Percentiles rank a stretch among this genome's conserved stretches.
These are phyloP conservation scores for Leptopilina myrica DNA, from an alignment of 2,888 invertebrate genomes.

Conservation along the genomic window DNA sequence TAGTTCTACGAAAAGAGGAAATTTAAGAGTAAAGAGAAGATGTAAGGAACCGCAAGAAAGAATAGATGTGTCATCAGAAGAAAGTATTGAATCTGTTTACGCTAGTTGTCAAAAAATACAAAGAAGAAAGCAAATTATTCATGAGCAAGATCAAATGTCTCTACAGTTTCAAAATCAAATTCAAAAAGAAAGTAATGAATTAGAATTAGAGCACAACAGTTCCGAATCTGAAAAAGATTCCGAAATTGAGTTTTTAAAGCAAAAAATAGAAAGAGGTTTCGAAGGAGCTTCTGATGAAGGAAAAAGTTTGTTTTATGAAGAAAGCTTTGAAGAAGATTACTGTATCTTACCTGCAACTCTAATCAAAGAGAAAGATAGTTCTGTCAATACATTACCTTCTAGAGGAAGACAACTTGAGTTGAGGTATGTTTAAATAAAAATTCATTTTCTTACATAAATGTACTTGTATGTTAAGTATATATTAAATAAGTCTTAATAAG, in stretches of 20 bases:
- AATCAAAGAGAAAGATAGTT: conserved; percentile 89
- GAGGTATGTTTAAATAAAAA: conserved; percentile 59
- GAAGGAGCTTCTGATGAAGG: conserved; percentile 83
- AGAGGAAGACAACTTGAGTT: conserved; percentile 80
- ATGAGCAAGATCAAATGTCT: conserved; percentile 54
- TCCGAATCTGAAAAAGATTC: conserved; percentile 87
- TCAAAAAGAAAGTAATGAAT: conserved; percentile 67
- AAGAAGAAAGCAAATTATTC: neutral
- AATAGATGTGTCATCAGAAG: neutral
- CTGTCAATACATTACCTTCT: conserved; percentile 88
- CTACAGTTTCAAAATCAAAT: conserved; percentile 52
- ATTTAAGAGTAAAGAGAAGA: neutral
- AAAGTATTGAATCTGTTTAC: neutral
- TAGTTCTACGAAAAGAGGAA: neutral
- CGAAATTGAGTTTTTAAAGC: conserved; percentile 78
- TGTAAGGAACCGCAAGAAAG: neutral
- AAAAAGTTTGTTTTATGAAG: conserved; percentile 87
- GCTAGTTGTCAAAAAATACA: no score
- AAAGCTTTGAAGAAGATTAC: conserved; percentile 89
- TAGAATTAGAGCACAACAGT: conserved; percentile 73
- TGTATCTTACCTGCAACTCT: conserved; percentile 94
- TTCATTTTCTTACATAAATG: neutral
- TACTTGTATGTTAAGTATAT: no score
- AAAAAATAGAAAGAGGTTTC: conserved; percentile 79
- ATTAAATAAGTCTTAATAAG: no score